Conservation (phyloP, 2,113 vertebrate genomes). For the Asarcornis scutulata region DNA sequence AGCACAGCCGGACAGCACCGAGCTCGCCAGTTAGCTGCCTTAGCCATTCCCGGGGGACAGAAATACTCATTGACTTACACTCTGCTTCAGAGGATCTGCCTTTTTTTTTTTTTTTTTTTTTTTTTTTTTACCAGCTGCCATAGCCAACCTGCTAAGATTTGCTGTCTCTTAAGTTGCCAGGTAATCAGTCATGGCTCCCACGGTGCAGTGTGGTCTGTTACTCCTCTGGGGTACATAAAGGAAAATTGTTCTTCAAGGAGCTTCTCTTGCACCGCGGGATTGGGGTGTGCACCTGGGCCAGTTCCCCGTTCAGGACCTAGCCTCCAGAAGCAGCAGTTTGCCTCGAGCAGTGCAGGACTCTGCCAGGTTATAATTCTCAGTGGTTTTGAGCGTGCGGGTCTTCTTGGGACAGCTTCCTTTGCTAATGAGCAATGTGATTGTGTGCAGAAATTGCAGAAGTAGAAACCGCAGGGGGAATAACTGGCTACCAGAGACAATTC, state of each 20-base stretch:
- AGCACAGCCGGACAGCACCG: too few species aligned
- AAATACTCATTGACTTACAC: background rate
- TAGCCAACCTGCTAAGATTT: fast-evolving
- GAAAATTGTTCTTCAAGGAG: background rate
- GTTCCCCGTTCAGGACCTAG: fast-evolving
- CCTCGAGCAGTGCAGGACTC: background rate
- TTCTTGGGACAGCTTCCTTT: background rate
- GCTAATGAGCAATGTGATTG: background rate
- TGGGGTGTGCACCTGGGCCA: too few species aligned
- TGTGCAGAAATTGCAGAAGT: slow-evolving; percentile 47
- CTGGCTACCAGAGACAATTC: background rate
- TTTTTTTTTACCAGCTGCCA: fast-evolving
- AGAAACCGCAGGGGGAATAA: slow-evolving; percentile 3
- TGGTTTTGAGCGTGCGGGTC: background rate
- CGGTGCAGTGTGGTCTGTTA: fast-evolving
- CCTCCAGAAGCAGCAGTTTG: background rate
- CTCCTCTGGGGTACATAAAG: background rate
- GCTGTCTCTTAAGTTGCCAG: background rate
- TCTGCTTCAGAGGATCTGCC: background rate
- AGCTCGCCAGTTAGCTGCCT: background rate
- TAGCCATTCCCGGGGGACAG: background rate
- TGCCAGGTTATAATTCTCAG: fast-evolving
- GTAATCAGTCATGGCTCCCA: background rate
- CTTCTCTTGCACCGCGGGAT: fast-evolving
- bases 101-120: background rate